phyloP scores from a whole-genome alignment of 2,113 vertebrate genomes.

The Sebastes fasciatus region DNA sequence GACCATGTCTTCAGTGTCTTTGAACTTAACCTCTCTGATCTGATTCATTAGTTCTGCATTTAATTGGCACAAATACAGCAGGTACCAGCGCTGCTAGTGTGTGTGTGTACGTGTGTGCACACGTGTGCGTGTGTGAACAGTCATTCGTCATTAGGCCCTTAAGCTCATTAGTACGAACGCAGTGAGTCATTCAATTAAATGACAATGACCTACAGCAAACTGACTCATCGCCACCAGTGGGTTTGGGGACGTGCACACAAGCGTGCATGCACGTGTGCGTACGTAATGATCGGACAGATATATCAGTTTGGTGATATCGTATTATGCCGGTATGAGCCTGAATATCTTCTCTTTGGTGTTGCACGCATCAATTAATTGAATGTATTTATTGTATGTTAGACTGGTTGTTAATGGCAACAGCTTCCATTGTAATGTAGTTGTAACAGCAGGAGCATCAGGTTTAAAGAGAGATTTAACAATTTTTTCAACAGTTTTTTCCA shows the following conservation, averaged over 20 bases:
- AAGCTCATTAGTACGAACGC: conserved; percentile 54
- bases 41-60: conserved; percentile 58
- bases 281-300: neutral
- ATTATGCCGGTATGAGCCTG: neutral
- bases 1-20: conserved; percentile 45
- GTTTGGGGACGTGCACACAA: neutral
- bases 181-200: conserved; percentile 70
- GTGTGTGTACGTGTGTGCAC: neutral
- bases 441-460: too few species aligned
- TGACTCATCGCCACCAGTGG: conserved; percentile 28
- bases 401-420: too few species aligned
- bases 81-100: neutral
- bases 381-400: too few species aligned
- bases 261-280: neutral
- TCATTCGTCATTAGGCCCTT: conserved; percentile 59
- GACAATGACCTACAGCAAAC: conserved; percentile 60
- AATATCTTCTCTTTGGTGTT: neutral
- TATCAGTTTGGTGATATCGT: neutral
- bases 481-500: too few species aligned
- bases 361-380: too few species aligned
- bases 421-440: too few species aligned
- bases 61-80: conserved; percentile 57
- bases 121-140: neutral
- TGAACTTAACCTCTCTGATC: conserved; percentile 67
- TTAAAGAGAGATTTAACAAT: too few species aligned